These are phyloP conservation scores for Tenthredo notha DNA, from an alignment of 2,888 invertebrate genomes.

Conservation along the genomic window DNA sequence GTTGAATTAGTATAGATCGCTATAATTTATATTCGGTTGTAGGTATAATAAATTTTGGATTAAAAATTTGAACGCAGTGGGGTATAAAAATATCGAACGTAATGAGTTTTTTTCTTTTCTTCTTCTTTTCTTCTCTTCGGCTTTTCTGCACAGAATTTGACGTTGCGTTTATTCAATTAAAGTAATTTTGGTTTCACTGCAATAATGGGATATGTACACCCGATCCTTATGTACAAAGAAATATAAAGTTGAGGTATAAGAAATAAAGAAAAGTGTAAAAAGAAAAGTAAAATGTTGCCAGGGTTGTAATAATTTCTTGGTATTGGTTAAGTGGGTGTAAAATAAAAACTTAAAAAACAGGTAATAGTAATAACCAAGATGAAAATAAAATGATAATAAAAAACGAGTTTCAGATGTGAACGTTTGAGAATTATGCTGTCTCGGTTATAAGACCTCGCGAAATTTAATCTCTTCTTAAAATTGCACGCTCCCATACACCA, in stretches of 20 bases:
- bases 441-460: background rate
- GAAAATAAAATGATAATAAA: constrained; percentile 8
- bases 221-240: background rate
- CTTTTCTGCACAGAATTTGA: background rate
- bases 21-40: background rate
- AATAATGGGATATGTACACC: background rate
- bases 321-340: background rate
- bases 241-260: background rate
- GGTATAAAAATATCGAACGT: background rate
- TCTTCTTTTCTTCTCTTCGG: no score
- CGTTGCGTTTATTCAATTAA: background rate
- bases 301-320: background rate
- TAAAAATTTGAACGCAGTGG: background rate
- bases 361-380: background rate
- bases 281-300: background rate
- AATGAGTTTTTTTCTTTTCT: background rate
- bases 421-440: background rate
- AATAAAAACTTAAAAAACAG: background rate
- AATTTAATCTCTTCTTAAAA: constrained; percentile 5
- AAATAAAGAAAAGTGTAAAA: background rate
- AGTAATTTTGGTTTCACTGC: background rate
- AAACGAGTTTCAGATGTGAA: background rate
- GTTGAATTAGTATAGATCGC: background rate
- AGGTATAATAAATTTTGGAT: background rate
- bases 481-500: background rate